Percentiles rank a stretch among this genome's conserved stretches.
Conservation (phyloP, 1,140 invertebrate species). For the Stratiolaelaps scimitus region DNA sequence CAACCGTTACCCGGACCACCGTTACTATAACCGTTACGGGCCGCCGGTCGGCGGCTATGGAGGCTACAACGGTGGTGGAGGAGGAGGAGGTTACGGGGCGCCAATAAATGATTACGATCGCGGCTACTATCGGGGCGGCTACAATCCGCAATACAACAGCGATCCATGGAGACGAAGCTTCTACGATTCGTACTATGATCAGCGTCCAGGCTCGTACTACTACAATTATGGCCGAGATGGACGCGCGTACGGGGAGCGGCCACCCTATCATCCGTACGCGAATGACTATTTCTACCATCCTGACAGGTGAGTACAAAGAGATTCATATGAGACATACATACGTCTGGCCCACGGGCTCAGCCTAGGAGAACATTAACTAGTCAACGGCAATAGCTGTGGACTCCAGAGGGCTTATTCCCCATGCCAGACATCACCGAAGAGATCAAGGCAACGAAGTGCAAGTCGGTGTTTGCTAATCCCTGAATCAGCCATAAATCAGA, state of each 20-base stretch:
- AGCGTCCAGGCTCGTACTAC: not conserved
- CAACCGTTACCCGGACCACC: constrained; percentile 26
- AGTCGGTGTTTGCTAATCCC: too few relatives aligned
- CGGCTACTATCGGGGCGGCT: constrained; percentile 2
- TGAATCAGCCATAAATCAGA: too few relatives aligned
- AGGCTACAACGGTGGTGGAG: too few relatives aligned
- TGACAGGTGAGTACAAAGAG: not conserved
- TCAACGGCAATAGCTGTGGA: too few relatives aligned
- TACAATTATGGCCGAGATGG: constrained; percentile 1
- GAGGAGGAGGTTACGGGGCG: too few relatives aligned
- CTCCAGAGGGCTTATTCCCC: too few relatives aligned
- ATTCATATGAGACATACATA: too few relatives aligned
- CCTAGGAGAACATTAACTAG: too few relatives aligned
- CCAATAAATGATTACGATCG: not conserved
- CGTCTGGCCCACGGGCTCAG: too few relatives aligned
- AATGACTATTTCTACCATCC: not conserved
- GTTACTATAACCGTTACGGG: not conserved
- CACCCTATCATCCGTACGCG: not conserved
- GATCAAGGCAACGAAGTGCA: too few relatives aligned
- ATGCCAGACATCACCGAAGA: too few relatives aligned
- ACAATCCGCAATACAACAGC: not conserved
- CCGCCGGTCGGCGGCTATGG: too few relatives aligned
- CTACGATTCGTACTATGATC: constrained; percentile 20
- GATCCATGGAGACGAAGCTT: constrained; percentile 3
- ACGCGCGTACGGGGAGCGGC: not conserved